These are phyloP conservation scores for Muscicapa adusta DNA, from an alignment of 2,113 vertebrate species.

Conservation along the genomic window DNA sequence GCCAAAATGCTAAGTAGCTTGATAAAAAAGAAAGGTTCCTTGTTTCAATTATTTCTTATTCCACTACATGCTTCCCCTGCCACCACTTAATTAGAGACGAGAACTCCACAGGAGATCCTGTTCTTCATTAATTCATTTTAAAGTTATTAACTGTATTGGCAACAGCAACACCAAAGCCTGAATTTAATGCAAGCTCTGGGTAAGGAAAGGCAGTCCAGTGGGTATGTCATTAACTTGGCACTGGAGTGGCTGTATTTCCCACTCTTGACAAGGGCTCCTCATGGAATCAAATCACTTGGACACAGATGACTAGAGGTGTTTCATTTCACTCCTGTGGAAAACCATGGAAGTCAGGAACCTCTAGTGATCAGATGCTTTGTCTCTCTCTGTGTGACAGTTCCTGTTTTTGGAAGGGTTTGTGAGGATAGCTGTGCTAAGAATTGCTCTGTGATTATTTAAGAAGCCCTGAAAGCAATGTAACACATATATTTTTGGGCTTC, in stretches of 20 bases:
- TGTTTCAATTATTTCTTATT: conserved; percentile 58
- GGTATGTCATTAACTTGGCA: not conserved
- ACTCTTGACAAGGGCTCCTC: not conserved
- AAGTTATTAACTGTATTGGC: not conserved
- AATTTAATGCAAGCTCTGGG: not conserved
- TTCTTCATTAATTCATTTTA: conserved; percentile 47
- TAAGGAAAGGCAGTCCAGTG: not conserved
- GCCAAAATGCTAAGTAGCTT: conserved; percentile 51
- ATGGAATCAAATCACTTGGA: not conserved
- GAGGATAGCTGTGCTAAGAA: not conserved
- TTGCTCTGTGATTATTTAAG: not conserved
- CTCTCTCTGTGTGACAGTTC: not conserved
- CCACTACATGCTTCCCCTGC: not conserved
- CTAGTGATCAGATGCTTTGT: not conserved
- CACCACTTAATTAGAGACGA: conserved; percentile 34
- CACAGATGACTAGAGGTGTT: not conserved
- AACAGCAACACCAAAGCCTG: not conserved
- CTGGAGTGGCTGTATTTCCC: not conserved
- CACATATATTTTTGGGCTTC: not conserved
- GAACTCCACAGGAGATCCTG: conserved; percentile 17
- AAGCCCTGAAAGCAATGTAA: not conserved
- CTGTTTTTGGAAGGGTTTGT: not conserved
- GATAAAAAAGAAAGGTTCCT: conserved; percentile 45
- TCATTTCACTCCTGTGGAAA: not conserved
- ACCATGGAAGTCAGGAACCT: not conserved